Conservation (phyloP, 2,888 invertebrate genomes). For the Tenodera sinensis region DNA sequence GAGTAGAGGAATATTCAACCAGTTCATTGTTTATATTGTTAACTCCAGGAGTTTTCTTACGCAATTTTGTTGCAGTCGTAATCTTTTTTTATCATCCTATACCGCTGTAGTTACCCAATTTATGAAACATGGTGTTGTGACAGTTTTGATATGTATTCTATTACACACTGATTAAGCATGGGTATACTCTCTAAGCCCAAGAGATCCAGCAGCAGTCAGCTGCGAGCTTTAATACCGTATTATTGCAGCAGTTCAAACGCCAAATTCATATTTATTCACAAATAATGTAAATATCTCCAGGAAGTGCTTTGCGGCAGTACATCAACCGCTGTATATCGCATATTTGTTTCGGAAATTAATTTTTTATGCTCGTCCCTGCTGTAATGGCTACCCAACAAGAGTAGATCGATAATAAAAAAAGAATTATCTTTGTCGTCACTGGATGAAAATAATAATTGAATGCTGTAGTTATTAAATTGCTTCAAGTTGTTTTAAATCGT, state of each 20-base stretch:
- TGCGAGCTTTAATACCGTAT: background rate
- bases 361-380: background rate
- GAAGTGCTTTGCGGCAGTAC: background rate
- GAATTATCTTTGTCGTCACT: background rate
- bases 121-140: too few relatives aligned
- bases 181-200: background rate
- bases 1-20: too few relatives aligned
- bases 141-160: too few relatives aligned
- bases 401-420: background rate
- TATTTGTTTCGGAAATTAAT: background rate
- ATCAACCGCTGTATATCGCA: background rate
- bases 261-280: background rate
- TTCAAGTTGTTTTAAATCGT: background rate
- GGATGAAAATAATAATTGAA: background rate
- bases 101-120: too few relatives aligned
- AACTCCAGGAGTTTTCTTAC: too few relatives aligned
- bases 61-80: too few relatives aligned
- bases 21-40: too few relatives aligned
- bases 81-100: too few relatives aligned
- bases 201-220: background rate
- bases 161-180: too few relatives aligned
- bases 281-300: background rate
- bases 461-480: background rate
- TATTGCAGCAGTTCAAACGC: background rate
- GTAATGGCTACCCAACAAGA: background rate